Base-by-base conservation (phyloP, 2,888 invertebrate genomes). In the Drosophila aldrichi region DNA sequence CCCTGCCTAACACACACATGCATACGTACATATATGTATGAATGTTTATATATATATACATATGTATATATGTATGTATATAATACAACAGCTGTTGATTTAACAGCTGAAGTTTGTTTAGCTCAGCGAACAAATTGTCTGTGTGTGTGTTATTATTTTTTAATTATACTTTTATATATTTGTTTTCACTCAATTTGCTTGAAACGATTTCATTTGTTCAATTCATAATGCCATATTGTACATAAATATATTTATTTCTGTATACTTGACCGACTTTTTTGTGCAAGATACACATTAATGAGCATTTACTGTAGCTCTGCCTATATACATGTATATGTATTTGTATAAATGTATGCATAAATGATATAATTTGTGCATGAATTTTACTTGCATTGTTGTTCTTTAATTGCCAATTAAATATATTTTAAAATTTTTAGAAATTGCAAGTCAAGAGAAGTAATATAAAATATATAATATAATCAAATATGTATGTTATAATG, bases 241-340 rank as follows among this genome's bases (percentile, higher is more conserved):
- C 25, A 20, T 8, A 22, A 14, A 5, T 14, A 44, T 14, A 41
- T 54, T 10, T 74, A 49, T 62, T 48, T 67, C n/a, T 78, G 70
- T 79, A 79, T 75, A 85, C 84, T 85, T 88, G 88, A 85, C 84
- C 84, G 88, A 85, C 71, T 80, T 87, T 79, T 64, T 16, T 51
- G 41, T 20, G 34, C 41, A 52, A 36, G 34, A 41, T 18, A 57
- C 46, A 41, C 48, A 48, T 60, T 43, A 43, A 43, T 36, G 22
- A 41, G 29, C 40, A 60, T 41, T 60, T 52, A 60, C 56, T 63
- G 58, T 54, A 64, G 43, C 18, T 62, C 34, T 65, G 32, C 38
- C 7, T 36, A 51, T 49, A 34, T 34, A 34, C n/a, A 40, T 25
- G 25, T 29, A 32, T 65, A 46, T 20, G 20, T 34, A 49, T 25